Percentiles rank a stretch among this genome's conserved stretches.
phyloP scores from a whole-genome alignment of 1,140 invertebrate species.

The Melipona quadrifasciata region DNA sequence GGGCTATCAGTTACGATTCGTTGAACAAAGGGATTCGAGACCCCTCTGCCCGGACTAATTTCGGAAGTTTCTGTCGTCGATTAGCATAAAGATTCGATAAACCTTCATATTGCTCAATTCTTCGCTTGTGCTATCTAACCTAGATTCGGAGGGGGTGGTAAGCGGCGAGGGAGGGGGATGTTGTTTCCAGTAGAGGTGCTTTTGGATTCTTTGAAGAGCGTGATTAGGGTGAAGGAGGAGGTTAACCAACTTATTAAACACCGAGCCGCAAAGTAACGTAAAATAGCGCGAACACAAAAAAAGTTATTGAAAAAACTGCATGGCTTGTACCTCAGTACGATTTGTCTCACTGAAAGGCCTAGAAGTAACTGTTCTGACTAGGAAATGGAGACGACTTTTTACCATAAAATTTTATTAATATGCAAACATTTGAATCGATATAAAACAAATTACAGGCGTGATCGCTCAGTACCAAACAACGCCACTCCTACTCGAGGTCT shows the following conservation, averaged over 20 bases:
- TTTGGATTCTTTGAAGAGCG: background rate
- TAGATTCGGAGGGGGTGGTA: background rate
- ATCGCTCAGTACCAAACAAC: no score
- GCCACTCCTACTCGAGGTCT: no score
- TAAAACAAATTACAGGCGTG: no score
- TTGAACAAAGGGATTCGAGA: background rate
- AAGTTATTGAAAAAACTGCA: no score
- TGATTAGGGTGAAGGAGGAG: background rate
- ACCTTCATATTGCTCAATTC: background rate
- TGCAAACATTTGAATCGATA: no score
- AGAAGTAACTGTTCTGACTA: no score
- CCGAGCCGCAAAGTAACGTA: background rate
- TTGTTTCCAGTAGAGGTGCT: background rate
- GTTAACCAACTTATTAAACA: background rate
- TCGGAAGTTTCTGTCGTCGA: background rate
- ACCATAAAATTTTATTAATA: no score
- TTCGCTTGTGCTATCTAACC: background rate
- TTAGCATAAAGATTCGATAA: slow-evolving; percentile 17
- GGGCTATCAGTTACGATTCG: background rate
- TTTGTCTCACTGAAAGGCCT: no score
- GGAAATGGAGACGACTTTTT: no score
- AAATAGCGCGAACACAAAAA: background rate
- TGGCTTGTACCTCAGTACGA: no score
- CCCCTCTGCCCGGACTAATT: background rate
- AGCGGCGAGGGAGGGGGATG: background rate